phyloP scores from a whole-genome alignment of 1,140 invertebrate genomes.

The Meloidogyne hapla region DNA sequence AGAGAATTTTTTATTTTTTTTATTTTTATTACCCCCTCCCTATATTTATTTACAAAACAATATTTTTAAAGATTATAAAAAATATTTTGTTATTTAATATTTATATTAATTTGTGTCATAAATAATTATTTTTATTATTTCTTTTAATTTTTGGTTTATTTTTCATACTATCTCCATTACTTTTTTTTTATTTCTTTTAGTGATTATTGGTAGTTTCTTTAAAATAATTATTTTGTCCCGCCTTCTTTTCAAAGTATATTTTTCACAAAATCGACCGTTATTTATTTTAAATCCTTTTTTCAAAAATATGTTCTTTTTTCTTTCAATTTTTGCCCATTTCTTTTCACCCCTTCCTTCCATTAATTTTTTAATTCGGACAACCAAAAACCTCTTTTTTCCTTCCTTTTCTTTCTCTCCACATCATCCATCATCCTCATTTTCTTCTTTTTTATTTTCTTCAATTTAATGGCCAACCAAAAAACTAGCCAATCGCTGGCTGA shows the following conservation, averaged over 20 bases:
- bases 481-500: not conserved
- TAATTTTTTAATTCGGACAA: not conserved
- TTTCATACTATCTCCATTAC: not conserved
- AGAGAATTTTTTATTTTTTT: too few relatives aligned
- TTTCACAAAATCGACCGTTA: not conserved
- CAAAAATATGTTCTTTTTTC: not conserved
- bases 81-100: not conserved
- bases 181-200: not conserved
- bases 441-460: not conserved
- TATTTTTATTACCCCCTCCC: too few relatives aligned
- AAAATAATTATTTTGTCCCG: not conserved
- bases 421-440: not conserved
- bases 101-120: not conserved
- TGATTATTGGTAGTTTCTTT: not conserved
- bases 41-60: too few relatives aligned
- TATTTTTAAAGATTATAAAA: not conserved
- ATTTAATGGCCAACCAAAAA: not conserved
- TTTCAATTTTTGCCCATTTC: not conserved
- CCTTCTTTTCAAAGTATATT: not conserved
- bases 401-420: not conserved
- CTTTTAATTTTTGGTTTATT: not conserved
- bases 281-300: not conserved
- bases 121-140: not conserved
- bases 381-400: not conserved
- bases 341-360: not conserved